Conservation (phyloP, 2,797 vertebrate genomes). For the Picus viridis region DNA sequence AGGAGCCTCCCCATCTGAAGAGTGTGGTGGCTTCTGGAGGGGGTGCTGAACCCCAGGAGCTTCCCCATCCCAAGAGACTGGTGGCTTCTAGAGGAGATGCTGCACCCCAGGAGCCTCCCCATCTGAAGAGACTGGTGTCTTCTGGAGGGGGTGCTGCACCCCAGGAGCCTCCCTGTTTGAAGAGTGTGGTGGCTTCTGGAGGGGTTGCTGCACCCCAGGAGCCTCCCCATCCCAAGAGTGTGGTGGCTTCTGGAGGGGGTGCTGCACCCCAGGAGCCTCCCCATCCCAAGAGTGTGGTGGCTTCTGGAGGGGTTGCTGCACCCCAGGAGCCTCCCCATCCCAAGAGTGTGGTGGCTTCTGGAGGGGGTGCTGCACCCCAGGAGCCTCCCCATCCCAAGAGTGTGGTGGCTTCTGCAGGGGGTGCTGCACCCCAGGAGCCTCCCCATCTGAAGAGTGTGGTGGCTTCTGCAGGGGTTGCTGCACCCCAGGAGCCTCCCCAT, state of each 20-base stretch:
- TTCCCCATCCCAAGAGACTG: accelerated
- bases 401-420: accelerated
- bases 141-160: background rate
- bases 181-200: accelerated
- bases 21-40: accelerated
- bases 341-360: accelerated
- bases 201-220: background rate
- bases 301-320: background rate
- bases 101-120: background rate
- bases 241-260: background rate
- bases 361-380: background rate
- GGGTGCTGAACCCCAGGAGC: background rate
- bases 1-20: background rate
- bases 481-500: background rate
- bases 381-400: background rate
- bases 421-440: background rate
- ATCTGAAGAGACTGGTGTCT: accelerated
- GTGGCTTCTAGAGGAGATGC: background rate
- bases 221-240: accelerated
- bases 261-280: background rate
- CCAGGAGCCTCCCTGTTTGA: background rate
- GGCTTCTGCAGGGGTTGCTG: background rate
- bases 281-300: accelerated
- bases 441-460: accelerated
- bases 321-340: background rate